Evolutionary conservation across 2,797 vertebrate species (phyloP), one percentile per base, ranked within the genome.

Genomic region (Lacerta viridis): DNA sequence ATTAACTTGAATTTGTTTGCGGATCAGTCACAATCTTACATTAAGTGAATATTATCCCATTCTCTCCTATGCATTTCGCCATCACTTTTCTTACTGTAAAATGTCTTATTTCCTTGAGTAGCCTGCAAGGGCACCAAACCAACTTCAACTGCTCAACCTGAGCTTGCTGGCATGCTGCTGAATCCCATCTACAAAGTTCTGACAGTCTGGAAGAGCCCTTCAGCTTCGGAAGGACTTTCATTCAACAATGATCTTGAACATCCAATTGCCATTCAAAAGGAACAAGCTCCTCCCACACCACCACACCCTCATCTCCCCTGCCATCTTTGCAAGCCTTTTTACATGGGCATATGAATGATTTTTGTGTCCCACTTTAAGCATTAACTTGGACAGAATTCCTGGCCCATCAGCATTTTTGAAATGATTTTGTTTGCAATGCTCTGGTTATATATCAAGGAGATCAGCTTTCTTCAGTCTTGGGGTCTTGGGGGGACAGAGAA

Each of bases 331-430:
- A n/a, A 87, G 71, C 79, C 86, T 78, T 23, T 87, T 95, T 87
- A 91, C 83, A 18, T 46, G 90, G 61, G 80, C 80, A 66, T 78
- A 78, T 43, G 89, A 88, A 81, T 68, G 76, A 84, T 80, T 78
- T 85, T 92, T 72, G 61, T 84, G 39, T 66, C 7, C 50, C 79
- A 59, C 87, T 91, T 87, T 87, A 89, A 74, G 69, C 79, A 90
- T 92, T 90, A 71, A 23, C 83, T 87, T 89, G 88, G 74, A 93
- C 91, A 88, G 83, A 33, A 3, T 84, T 94, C 74, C 90, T 33
- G 87, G 91, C 90, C 92, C 89, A 90, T 94, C 91, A 91, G 86
- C 91, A 86, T 66, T 39, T 90, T 84, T 39, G 80, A 90, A 93
- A 92, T 2, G 7, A 82, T 64, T 94, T 90, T 76, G 84, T 79